Evolutionary conservation across 2,113 vertebrate genomes (phyloP), one percentile per base, ranked within the genome.

Genomic region (Solea solea): DNA sequence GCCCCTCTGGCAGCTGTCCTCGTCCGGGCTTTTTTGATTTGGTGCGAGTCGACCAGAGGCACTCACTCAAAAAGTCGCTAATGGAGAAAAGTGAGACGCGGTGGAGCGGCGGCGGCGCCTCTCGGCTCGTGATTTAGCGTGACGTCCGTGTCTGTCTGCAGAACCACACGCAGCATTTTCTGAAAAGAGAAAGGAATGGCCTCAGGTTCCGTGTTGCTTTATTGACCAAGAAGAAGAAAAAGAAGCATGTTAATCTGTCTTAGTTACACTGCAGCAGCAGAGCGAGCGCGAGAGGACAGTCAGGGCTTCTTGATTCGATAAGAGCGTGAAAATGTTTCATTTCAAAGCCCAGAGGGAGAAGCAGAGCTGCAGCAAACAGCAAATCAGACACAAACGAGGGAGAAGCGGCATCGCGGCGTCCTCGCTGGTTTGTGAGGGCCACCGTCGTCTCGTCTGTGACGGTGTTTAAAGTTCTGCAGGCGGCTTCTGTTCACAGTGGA

Each of bases 21-120:
- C 65, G 83, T 78, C 73, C 11, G 39, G 70, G 67, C 64, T 56
- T 78, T 85, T 82, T 88, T 4, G 86, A 88, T 88, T 88, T 83
- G 80, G 65, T 83, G 28, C 78, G 21, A 77, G 73, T 56, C 55
- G 62, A 84, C 74, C 79, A 69, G 69, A 85, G 63, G 64, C 82
- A 75, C 64, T 88, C 82, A 7, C 68, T 85, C 82, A 88, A 82
- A 86, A 74, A 69, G n/a, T 21, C 63, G 6, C 69, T 82, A 82
- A 87, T 72, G 78, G 78, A 76, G 77, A 72, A 82, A 70, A 82
- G 87, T 72, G 77, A 85, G 66, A 25, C 61, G 72, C 39, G 16
- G 9, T 21, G 44, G 2, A 63, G 52, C 13, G 34, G 34, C 2
- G 76, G 52, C 13, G 34, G 34, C 34, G 76, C 81, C 67, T 27